Conservation (phyloP, 2,113 vertebrate species). For the Sceloporus undulatus region DNA sequence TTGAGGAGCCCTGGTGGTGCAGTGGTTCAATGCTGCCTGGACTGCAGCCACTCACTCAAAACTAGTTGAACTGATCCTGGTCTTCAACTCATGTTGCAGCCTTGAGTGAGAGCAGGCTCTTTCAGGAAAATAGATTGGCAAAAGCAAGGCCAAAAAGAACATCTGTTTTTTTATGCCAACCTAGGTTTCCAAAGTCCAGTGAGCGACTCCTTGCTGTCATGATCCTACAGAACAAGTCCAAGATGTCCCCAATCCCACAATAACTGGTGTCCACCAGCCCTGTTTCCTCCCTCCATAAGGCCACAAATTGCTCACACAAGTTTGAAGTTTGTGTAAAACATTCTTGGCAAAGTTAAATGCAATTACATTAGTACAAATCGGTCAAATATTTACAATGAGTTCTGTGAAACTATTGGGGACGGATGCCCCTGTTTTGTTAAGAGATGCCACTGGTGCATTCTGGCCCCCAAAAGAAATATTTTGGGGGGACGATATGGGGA, state of each 20-base stretch:
- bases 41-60: too few species aligned
- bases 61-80: too few species aligned
- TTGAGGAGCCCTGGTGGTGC: too few species aligned
- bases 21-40: too few species aligned
- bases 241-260: not conserved
- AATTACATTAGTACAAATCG: constrained; percentile 78
- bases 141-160: not conserved
- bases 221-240: not conserved
- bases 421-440: constrained; percentile 43
- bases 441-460: constrained; percentile 67
- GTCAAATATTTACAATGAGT: constrained; percentile 65
- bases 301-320: constrained; percentile 31
- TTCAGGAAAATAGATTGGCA: too few species aligned
- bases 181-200: too few species aligned
- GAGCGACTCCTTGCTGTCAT: too few species aligned
- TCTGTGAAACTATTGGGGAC: not conserved
- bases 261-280: too few species aligned
- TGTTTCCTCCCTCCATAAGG: not conserved
- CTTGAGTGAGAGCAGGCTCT: not conserved
- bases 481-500: not conserved
- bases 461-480: not conserved
- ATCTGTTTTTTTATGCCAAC: too few species aligned
- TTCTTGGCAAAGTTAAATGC: constrained; percentile 72
- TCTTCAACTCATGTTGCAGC: not conserved
- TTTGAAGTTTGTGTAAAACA: constrained; percentile 71